These are phyloP conservation scores for Lytechinus pictus DNA, from an alignment of 35 echinoderm and acorn worm genomes.

Conservation along the genomic window DNA sequence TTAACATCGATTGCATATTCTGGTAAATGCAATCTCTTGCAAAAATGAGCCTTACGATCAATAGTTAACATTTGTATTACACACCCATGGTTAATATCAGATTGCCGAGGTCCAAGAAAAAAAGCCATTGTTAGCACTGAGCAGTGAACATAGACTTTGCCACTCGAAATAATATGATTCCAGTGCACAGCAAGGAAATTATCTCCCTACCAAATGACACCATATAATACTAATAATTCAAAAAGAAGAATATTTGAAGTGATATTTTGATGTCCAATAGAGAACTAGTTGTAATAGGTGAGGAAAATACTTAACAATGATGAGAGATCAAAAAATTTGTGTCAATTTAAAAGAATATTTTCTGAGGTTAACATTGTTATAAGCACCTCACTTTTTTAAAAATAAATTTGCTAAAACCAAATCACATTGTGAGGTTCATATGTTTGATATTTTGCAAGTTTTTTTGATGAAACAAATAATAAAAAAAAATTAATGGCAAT, in stretches of 20 bases:
- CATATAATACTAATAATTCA: neutral
- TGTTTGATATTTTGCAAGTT: neutral
- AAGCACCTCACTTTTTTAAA: neutral
- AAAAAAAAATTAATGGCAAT: neutral
- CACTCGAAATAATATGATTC: neutral
- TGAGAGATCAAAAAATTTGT: neutral
- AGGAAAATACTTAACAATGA: neutral
- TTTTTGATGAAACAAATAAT: neutral
- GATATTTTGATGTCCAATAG: neutral
- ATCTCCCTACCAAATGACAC: neutral
- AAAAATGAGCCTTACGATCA: no score
- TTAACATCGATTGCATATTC: no score
- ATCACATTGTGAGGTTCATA: neutral
- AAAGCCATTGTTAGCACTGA: neutral
- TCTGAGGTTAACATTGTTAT: neutral
- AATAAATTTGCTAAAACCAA: neutral
- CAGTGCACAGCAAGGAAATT: neutral
- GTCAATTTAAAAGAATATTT: neutral
- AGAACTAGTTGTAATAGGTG: neutral
- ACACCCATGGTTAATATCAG: neutral
- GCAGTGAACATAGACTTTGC: slow-evolving; percentile 10
- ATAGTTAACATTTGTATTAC: no score
- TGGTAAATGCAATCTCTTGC: no score
- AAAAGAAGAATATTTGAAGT: neutral
- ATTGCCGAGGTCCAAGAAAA: neutral